A percentile compares a stretch with the other conserved stretches of the same genome.
Evolutionary conservation across 2,797 vertebrate species (phyloP).

Genomic region (Clamator glandarius): DNA sequence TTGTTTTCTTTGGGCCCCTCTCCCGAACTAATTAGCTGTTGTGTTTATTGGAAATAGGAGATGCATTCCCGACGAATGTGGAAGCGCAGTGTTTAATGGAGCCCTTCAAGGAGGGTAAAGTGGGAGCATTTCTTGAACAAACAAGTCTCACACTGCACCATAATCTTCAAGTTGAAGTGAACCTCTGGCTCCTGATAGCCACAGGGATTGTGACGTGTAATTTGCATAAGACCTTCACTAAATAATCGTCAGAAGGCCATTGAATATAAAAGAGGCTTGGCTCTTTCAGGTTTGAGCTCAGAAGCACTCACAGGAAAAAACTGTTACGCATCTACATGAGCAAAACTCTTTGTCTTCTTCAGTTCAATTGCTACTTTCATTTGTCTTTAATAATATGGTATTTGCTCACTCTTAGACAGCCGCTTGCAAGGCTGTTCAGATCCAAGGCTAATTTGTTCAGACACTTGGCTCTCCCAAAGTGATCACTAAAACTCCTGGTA

Average conservation of each 20-base stretch:
- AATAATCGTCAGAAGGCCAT: background rate
- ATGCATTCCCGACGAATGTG: background rate
- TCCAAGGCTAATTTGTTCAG: slow-evolving; percentile 68
- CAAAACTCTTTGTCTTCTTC: slow-evolving; percentile 59
- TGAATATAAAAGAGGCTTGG: slow-evolving; percentile 8
- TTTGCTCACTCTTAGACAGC: slow-evolving; percentile 63
- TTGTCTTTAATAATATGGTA: slow-evolving; percentile 67
- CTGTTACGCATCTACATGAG: slow-evolving; percentile 25
- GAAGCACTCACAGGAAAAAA: background rate
- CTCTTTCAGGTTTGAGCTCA: slow-evolving; percentile 7
- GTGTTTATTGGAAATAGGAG: slow-evolving; percentile 55
- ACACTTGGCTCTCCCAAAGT: slow-evolving; percentile 44
- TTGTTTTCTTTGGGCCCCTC: slow-evolving; percentile 49
- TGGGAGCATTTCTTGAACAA: slow-evolving; percentile 10
- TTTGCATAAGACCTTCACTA: slow-evolving; percentile 62
- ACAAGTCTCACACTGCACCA: background rate
- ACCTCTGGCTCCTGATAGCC: background rate
- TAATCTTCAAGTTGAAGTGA: background rate
- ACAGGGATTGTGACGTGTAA: background rate
- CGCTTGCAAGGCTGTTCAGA: slow-evolving; percentile 38
- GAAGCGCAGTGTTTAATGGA: background rate
- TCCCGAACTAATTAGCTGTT: slow-evolving; percentile 19
- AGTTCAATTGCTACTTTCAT: slow-evolving; percentile 61
- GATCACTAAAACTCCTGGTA: slow-evolving; percentile 57
- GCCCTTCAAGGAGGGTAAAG: background rate